These are phyloP conservation scores for Okamejei kenojei DNA, from an alignment of 2,797 vertebrate genomes.

Conservation along the genomic window DNA sequence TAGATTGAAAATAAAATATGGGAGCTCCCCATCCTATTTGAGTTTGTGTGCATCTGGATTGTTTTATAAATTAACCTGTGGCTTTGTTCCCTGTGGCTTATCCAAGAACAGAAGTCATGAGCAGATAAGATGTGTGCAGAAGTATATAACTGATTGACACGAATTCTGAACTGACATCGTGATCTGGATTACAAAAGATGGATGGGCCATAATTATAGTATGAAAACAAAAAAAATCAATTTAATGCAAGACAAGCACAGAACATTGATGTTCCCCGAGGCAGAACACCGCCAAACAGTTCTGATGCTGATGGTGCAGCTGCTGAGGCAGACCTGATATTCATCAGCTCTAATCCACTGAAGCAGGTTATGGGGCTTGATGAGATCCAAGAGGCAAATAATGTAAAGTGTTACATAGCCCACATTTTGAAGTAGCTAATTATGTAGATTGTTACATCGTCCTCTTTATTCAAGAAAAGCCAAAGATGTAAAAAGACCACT, in stretches of 20 bases:
- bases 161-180: background rate
- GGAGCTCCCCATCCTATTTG: background rate
- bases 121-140: background rate
- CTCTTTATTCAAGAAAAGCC: background rate
- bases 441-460: background rate
- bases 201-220: background rate
- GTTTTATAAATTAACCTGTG: background rate
- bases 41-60: background rate
- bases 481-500: background rate
- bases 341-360: background rate
- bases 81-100: no score
- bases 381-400: background rate
- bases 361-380: slow-evolving; percentile 5
- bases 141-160: background rate
- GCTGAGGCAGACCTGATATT: background rate
- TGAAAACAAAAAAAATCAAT: background rate
- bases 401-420: background rate
- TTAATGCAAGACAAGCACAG: background rate
- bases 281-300: background rate
- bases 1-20: background rate
- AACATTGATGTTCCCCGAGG: background rate
- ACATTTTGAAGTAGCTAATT: background rate
- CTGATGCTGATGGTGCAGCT: background rate
- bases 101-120: background rate
- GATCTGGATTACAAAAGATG: slow-evolving; percentile 3